A percentile compares a stretch with the other conserved stretches of the same genome.
Evolutionary conservation across 1,140 invertebrate species (phyloP).

Genomic region (Brachionus asplanchnoidis): DNA sequence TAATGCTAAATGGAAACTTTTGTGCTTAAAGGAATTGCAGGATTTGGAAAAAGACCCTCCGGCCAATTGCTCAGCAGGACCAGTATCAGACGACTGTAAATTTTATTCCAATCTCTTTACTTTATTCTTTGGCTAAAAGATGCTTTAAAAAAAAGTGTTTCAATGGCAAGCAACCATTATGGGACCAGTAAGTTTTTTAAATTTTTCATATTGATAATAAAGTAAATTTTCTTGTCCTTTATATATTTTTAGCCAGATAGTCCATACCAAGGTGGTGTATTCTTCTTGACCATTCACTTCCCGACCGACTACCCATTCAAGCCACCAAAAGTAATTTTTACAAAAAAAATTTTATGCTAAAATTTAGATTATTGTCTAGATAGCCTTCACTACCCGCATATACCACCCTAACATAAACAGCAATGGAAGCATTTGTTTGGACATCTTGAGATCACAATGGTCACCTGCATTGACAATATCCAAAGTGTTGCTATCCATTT

Average conservation of each 20-base stretch:
- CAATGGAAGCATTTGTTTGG: constrained; percentile 98
- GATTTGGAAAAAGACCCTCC: constrained; percentile 56
- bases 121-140: background rate
- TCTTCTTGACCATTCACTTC: constrained; percentile 99
- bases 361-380: constrained; percentile 58
- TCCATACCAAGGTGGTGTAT: constrained; percentile 97
- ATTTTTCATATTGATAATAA: constrained; percentile 35
- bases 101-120: background rate
- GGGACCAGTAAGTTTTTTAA: constrained; percentile 39
- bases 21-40: constrained; percentile 43
- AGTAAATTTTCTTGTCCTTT: background rate
- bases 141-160: constrained; percentile 42
- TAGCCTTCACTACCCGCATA: constrained; percentile 98
- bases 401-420: constrained; percentile 99
- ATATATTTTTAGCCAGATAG: constrained; percentile 77
- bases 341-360: background rate
- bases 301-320: constrained; percentile 99
- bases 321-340: constrained; percentile 76
- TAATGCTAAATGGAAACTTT: background rate
- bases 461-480: constrained; percentile 98
- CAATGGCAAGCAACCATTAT: constrained; percentile 46
- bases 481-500: constrained; percentile 98
- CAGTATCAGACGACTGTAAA: constrained; percentile 55
- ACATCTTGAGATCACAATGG: constrained; percentile 97
- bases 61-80: constrained; percentile 57